Conservation (phyloP, 2,797 vertebrate genomes). For the Sebastes umbrosus region DNA sequence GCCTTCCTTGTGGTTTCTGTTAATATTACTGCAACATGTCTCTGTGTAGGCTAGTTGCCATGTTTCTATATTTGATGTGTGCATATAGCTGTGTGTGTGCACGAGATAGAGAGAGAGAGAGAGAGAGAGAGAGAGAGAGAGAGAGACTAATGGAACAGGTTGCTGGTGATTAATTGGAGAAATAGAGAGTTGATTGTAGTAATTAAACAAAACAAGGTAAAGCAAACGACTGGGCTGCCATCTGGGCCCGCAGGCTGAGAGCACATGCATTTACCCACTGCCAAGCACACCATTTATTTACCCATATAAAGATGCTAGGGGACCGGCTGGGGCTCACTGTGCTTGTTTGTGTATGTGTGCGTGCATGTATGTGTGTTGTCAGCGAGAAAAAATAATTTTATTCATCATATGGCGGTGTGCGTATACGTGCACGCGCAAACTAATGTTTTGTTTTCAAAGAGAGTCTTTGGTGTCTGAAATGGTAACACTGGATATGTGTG, state of each 20-base stretch:
- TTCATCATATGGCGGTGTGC: conserved; percentile 30
- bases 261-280: conserved; percentile 90
- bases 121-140: conserved; percentile 1
- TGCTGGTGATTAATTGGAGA: conserved; percentile 99
- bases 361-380: conserved; percentile 11
- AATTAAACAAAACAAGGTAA: conserved; percentile 99
- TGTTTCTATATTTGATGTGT: conserved; percentile 31
- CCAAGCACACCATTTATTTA: conserved; percentile 92
- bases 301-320: conserved; percentile 86
- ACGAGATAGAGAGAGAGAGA: not conserved
- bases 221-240: conserved; percentile 94
- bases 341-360: conserved; percentile 41
- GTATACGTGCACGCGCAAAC: not conserved
- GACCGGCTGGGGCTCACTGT: conserved; percentile 61
- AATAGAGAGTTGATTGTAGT: conserved; percentile 99
- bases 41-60: conserved; percentile 3
- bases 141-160: conserved; percentile 92
- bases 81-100: not conserved
- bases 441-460: conserved; percentile 45
- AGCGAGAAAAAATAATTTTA: conserved; percentile 26
- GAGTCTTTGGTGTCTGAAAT: conserved; percentile 12
- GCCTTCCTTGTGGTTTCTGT: conserved; percentile 10
- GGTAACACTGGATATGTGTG: not conserved
- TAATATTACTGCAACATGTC: conserved; percentile 5
- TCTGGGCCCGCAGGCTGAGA: conserved; percentile 93